Evolutionary conservation across 2,797 vertebrate genomes (phyloP), one percentile per base, ranked within the genome.

Genomic region (Eospalax fontanierii): DNA sequence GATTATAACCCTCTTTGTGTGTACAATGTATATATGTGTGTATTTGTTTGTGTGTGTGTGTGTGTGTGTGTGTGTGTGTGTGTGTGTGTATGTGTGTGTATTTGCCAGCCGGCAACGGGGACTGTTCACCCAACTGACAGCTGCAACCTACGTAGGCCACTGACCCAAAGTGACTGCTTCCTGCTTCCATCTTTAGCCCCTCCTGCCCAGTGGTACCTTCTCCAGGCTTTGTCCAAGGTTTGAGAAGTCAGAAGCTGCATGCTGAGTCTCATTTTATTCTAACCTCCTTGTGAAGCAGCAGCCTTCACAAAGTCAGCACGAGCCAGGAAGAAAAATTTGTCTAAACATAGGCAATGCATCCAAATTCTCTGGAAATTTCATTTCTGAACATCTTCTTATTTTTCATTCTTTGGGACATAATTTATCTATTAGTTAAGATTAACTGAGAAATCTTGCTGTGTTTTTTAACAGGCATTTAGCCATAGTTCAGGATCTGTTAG

Each of bases 131-230:
- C 93, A 94, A 95, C 83, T 97, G 90, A 94, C 98, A 98, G 98
- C 97, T 97, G 97, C 97, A 97, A 95, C 89, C 96, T 96, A 97
- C 97, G 95, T 65, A 79, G 68, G 33, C 92, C 82, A 74, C 96
- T 88, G 95, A 98, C 98, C 98, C 98, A 95, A 94, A 98, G 95
- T 89, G 97, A 96, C 96, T 98, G 79, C 50, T 54, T 54, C 50
- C 97, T 98, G 96, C n/a, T n/a, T n/a, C n/a, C n/a, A n/a, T n/a
- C n/a, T 95, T 98, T 98, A 97, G 96, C 96, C 98, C 98, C 98
- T 98, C 70, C 89, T 93, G 75, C 95, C 97, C 93, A 98, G 97
- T 97, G 96, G 97, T 97, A 75, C 92, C 97, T 54, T 97, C 98
- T 97, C 6, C 65, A 85, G 94, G 97, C 91, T 97, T 98, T 97